Percentiles rank a stretch among this genome's conserved stretches.
Evolutionary conservation across 2,113 vertebrate genomes (phyloP).

Genomic region (Geococcyx californianus): DNA sequence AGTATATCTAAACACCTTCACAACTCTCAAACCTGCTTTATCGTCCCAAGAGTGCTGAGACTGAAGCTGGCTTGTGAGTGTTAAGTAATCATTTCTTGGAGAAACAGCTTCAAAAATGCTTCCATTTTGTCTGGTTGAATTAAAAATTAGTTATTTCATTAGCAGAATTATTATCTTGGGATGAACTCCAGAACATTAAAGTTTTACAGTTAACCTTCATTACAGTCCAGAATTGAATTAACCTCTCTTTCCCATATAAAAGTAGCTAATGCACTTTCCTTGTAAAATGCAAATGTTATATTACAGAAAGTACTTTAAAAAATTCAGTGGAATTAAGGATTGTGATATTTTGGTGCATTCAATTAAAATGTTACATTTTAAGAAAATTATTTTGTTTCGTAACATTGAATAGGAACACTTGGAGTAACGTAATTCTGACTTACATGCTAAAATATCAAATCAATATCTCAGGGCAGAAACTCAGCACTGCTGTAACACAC

Average conservation of each 20-base stretch:
- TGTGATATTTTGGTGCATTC: conserved; percentile 16
- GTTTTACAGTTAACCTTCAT: conserved; percentile 60
- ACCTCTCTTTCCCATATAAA: conserved; percentile 39
- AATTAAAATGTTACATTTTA: conserved; percentile 10
- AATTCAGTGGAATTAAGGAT: background rate
- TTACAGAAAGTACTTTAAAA: conserved; percentile 27
- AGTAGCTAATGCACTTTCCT: conserved; percentile 51
- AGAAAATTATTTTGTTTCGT: background rate
- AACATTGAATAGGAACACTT: background rate
- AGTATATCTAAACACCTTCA: background rate
- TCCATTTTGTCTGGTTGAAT: conserved; percentile 62
- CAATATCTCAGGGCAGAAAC: background rate
- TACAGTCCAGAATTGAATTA: conserved; percentile 62
- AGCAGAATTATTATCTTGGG: conserved; percentile 66
- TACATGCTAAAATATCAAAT: background rate
- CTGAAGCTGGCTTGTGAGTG: conserved; percentile 11
- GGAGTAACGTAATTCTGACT: background rate
- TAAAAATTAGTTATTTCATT: conserved; percentile 64
- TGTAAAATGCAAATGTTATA: conserved; percentile 59
- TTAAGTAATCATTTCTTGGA: conserved; percentile 43
- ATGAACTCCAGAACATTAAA: conserved; percentile 61
- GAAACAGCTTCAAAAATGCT: background rate
- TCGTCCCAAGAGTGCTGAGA: background rate
- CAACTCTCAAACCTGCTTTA: background rate
- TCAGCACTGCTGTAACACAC: background rate